phyloP scores from a whole-genome alignment of 2,888 invertebrate species.

The Eugnorisma glareosa region DNA sequence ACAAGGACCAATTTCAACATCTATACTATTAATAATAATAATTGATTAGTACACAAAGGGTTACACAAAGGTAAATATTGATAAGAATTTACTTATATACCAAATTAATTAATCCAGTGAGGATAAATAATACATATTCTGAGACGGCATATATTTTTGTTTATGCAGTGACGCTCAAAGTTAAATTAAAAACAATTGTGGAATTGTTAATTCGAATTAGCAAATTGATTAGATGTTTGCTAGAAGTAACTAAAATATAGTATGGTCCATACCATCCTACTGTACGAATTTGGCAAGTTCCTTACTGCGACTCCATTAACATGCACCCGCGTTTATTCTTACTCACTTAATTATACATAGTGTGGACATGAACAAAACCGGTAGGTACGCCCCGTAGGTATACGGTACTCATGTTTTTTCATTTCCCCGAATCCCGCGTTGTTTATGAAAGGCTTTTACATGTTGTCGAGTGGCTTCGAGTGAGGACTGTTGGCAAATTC shows the following conservation, averaged over 20 bases:
- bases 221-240: not conserved
- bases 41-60: not conserved
- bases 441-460: conserved; percentile 48
- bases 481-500: conserved; percentile 31
- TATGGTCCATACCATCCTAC: not conserved
- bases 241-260: not conserved
- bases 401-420: conserved; percentile 41
- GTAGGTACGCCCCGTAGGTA: conserved; percentile 13
- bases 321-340: conserved; percentile 54
- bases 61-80: conserved; percentile 5
- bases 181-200: not conserved
- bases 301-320: conserved; percentile 59
- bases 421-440: conserved; percentile 44
- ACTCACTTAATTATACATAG: conserved; percentile 53
- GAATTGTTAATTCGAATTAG: not conserved
- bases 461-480: conserved; percentile 38
- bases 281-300: conserved; percentile 57
- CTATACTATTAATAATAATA: conserved; percentile 10
- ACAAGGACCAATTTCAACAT: conserved; percentile 31
- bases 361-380: conserved; percentile 39
- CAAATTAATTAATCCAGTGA: not conserved
- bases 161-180: not conserved
- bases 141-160: not conserved
- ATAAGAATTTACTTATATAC: not conserved
- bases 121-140: not conserved